phyloP scores from a whole-genome alignment of 53 echinoderm and acorn worm species.

The Antedon mediterranea region DNA sequence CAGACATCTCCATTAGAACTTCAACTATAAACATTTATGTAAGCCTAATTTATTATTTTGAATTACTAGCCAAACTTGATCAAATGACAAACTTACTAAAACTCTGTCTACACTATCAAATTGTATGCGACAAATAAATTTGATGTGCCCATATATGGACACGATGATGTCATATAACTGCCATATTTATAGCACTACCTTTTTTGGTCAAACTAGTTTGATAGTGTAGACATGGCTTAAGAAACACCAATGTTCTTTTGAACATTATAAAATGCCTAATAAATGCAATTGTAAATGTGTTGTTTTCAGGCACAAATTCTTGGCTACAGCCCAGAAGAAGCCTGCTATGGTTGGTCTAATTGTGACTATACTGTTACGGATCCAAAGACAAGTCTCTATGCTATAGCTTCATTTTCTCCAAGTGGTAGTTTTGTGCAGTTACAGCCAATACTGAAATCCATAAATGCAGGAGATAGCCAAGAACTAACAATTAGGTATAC shows the following conservation, averaged over 20 bases:
- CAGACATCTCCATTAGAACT: not conserved
- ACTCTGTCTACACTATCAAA: no score
- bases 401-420: constrained; percentile 55
- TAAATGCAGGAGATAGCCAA: constrained; percentile 37
- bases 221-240: no score
- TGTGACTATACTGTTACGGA: constrained; percentile 25
- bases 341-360: not conserved
- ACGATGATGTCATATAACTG: no score
- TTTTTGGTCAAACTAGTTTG: no score
- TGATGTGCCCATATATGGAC: no score
- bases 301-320: not conserved
- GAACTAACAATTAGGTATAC: constrained; percentile 40
- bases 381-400: constrained; percentile 26
- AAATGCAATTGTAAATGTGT: not conserved
- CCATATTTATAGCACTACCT: no score
- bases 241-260: no score
- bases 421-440: constrained; percentile 72
- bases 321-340: not conserved
- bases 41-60: not conserved
- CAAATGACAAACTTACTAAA: no score
- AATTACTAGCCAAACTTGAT: no score
- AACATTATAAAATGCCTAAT: no score
- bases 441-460: constrained; percentile 28
- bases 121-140: no score
- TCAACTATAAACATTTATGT: not conserved